A percentile compares a stretch with the other conserved stretches of the same genome.
Conservation (phyloP, 2,888 invertebrate genomes). For the Scaeva pyrastri region DNA sequence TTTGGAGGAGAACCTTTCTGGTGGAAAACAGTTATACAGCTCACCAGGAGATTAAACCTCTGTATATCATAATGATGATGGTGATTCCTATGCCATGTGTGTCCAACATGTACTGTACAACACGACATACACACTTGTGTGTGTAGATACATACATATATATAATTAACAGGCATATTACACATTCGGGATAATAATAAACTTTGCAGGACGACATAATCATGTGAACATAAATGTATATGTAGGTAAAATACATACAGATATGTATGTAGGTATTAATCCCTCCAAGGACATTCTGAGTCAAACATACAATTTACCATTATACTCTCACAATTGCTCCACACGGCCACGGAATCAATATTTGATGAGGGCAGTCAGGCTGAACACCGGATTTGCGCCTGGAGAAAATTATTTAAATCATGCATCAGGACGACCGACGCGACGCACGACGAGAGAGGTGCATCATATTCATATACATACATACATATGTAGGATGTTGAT, state of each 20-base stretch:
- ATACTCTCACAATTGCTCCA: constrained; percentile 2
- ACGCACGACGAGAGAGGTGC: too few relatives aligned
- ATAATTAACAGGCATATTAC: constrained; percentile 70
- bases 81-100: constrained; percentile 9
- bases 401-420: constrained; percentile 72
- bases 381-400: constrained; percentile 64
- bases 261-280: constrained; percentile 19
- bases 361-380: constrained; percentile 67
- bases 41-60: constrained; percentile 23
- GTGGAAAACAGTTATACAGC: constrained; percentile 22
- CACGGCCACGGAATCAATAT: constrained; percentile 68
- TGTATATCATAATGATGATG: constrained; percentile 19
- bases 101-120: neutral
- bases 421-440: constrained; percentile 20
- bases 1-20: constrained; percentile 3
- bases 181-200: constrained; percentile 68
- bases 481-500: too few relatives aligned
- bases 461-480: too few relatives aligned
- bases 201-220: constrained; percentile 38
- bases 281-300: constrained; percentile 46
- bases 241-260: neutral
- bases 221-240: constrained; percentile 11
- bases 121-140: neutral
- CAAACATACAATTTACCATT: constrained; percentile 17
- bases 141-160: constrained; percentile 18